Evolutionary conservation across 2,113 vertebrate genomes (phyloP), one percentile per base, ranked within the genome.

Genomic region (Actenoides hombroni): DNA sequence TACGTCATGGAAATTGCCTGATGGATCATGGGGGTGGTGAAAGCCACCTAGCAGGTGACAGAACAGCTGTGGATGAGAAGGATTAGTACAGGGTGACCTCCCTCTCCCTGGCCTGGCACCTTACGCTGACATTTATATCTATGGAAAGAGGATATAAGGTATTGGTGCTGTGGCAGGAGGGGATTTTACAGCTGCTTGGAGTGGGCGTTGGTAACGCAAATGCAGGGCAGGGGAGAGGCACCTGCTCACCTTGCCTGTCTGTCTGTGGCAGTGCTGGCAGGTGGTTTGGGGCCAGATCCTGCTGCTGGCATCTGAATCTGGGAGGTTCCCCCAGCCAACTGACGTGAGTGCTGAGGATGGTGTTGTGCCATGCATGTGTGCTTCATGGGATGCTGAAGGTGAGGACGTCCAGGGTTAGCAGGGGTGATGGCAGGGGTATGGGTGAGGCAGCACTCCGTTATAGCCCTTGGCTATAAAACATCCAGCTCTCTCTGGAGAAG

Each of bases 341-440:
- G 49, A 8, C 0, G 4, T 25, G 35, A 44, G 39, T 2, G 9
- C 59, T 37, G 60, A 18, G 77, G 40, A 29, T 2, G 3, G 40
- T 44, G 3, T 31, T 0, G 5, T 69, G 31, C 26, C 10, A 0
- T 12, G 39, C 13, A 4, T 2, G 0, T 1, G 1, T 35, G 40
- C 18, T 44, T 28, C 1, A 3, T 19, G 49, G 31, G 54, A 4
- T 78, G 60, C 82, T 78, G 54, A 1, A 21, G 31, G 33, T 1
- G 5, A 51, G n/a, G 5, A 39, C 1, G 6, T 26, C 8, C 9
- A 4, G 31, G 24, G 26, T 24, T 33, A 31, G 26, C 28, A 31
- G 79, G 24, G 56, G 4, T 0, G 1, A 1, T 35, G 31, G 29
- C 35, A 31, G 35, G 23, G 51, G 13, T 68, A 7, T 25, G n/a